Evolutionary conservation across 2,797 vertebrate species (phyloP).

Genomic region (Halcyon badia): DNA sequence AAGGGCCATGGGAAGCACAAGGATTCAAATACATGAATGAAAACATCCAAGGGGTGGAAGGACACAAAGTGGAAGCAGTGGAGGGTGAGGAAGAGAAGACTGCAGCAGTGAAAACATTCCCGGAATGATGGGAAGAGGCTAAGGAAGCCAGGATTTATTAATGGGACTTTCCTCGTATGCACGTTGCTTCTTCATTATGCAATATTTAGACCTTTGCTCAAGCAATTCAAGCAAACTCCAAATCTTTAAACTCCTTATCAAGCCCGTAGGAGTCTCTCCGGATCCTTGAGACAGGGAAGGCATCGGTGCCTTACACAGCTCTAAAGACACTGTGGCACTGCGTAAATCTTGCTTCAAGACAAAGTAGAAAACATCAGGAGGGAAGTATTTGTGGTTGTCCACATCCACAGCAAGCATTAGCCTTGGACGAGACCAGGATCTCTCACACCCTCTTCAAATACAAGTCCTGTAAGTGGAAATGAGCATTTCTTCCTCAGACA

Average conservation of each 20-base stretch:
- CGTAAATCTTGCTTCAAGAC: fast-evolving
- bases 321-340: neutral
- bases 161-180: neutral
- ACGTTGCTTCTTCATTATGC: neutral
- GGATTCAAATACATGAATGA: neutral
- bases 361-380: neutral
- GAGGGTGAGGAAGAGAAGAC: neutral
- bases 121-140: neutral
- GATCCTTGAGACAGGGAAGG: neutral
- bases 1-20: neutral
- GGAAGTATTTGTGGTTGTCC: neutral
- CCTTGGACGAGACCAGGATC: neutral
- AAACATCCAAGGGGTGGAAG: neutral
- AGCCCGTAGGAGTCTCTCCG: neutral
- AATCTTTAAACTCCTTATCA: neutral
- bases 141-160: neutral
- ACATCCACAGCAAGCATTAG: neutral
- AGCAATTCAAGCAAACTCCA: neutral
- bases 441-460: neutral
- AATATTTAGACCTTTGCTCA: neutral
- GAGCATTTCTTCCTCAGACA: neutral
- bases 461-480: neutral
- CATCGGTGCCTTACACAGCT: neutral
- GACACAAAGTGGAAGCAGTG: neutral
- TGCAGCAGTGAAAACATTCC: neutral